Conservation (phyloP, 92 coral and sea anemone species). For the Desmophyllum pertusum region DNA sequence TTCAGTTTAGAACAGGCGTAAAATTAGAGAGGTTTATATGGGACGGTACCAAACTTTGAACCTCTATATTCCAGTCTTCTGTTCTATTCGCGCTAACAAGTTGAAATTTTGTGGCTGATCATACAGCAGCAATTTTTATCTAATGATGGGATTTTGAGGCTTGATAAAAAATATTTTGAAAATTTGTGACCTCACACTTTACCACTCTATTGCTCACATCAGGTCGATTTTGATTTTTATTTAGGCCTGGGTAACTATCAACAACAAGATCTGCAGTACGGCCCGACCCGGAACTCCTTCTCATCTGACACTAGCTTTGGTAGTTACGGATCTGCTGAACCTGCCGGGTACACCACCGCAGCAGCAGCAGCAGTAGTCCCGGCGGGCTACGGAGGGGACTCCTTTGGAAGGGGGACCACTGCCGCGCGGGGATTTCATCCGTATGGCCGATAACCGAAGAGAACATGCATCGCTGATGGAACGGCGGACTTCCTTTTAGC, state of each 20-base stretch:
- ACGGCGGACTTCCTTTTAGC: background rate
- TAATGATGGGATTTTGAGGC: too few species aligned
- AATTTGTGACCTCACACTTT: too few species aligned
- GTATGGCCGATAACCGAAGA: conserved; percentile 61
- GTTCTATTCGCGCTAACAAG: too few species aligned
- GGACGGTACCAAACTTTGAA: too few species aligned
- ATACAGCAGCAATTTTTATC: too few species aligned
- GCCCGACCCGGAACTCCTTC: conserved; percentile 71
- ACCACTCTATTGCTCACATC: background rate
- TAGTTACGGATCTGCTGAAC: conserved; percentile 56
- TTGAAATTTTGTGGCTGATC: too few species aligned
- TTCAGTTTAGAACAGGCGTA: too few species aligned
- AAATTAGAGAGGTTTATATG: too few species aligned
- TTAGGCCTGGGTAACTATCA: conserved; percentile 82
- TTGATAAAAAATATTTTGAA: too few species aligned
- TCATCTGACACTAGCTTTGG: conserved; percentile 64
- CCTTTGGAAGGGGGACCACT: conserved; percentile 78
- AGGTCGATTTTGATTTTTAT: too few species aligned
- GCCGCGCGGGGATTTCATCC: conserved; percentile 88
- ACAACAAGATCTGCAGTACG: conserved; percentile 85
- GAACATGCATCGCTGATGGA: background rate
- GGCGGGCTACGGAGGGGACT: conserved; percentile 59
- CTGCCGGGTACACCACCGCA: conserved; percentile 39
- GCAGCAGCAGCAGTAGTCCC: too few species aligned
- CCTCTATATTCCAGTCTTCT: too few species aligned